Evolutionary conservation across 2,888 invertebrate genomes (phyloP), one percentile per base, ranked within the genome.

Genomic region (Ophion ventricosus): DNA sequence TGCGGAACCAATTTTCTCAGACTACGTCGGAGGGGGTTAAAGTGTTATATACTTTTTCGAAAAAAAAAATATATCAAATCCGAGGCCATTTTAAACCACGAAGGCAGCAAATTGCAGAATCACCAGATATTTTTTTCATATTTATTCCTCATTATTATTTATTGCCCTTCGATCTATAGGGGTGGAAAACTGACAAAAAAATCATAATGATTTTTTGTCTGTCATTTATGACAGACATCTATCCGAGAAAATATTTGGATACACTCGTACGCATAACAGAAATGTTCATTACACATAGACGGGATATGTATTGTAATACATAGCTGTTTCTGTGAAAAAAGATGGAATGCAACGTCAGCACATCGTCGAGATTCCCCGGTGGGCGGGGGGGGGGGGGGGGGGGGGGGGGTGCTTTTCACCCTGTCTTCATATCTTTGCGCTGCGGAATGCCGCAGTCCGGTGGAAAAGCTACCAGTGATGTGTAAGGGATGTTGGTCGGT

Each of bases 291-390:
- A 17, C 17, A 49, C 49, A 49, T 2, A 49, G 4, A 49, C 17
- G 49, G 11, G 14, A 49, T 49, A 49, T 14, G 14, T 29, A 4
- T 63, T 63, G 63, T 35, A 17, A 63, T n/a, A 25, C 20, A 67
- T 61, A 20, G 73, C 43, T n/a, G 73, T 81, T 84, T 57, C 49
- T 67, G 23, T 23, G 56, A 35, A 66, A 25, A 59, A 56, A 63
- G 63, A 59, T 56, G 69, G 49, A 61, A 72, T 35, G 85, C 88
- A 72, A 78, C 74, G 91, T 91, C 91, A 91, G 91, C 91, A 89
- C 75, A 91, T 89, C 85, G 64, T 59, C 84, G 78, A 87, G 86
- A 83, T 85, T 80, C 54, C 74, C 35, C 49, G 17, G n/a, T n/a
- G n/a, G n/a, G n/a, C n/a, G n/a, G n/a, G n/a, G n/a, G n/a, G n/a